Conservation (phyloP, 1,140 invertebrate genomes). For the Atta cephalotes region DNA sequence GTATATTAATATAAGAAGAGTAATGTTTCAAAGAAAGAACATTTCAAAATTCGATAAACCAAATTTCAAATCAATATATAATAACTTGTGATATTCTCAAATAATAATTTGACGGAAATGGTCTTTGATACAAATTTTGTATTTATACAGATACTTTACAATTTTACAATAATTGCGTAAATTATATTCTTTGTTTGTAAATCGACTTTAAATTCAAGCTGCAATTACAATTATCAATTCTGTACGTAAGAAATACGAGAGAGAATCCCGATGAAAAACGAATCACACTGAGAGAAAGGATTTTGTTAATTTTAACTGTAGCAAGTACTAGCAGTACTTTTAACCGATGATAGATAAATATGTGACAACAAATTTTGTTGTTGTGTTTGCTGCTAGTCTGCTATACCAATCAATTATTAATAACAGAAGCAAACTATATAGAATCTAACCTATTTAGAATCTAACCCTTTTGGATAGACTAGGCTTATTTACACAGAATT, state of each 20-base stretch:
- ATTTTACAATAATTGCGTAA: not conserved
- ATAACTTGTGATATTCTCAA: not conserved
- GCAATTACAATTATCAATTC: slow-evolving; percentile 12
- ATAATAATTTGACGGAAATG: not conserved
- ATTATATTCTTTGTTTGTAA: not conserved
- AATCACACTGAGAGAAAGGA: not conserved
- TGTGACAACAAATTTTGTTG: too few species aligned
- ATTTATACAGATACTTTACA: not conserved
- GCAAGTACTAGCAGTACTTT: too few species aligned
- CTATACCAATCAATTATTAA: too few species aligned
- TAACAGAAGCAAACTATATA: too few species aligned
- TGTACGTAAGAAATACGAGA: not conserved
- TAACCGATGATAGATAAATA: too few species aligned
- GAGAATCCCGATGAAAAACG: not conserved
- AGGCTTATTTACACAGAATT: too few species aligned
- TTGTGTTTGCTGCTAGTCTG: too few species aligned
- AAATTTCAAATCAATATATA: not conserved
- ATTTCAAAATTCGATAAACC: not conserved
- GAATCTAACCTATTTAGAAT: too few species aligned
- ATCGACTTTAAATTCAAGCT: not conserved
- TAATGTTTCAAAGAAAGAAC: not conserved
- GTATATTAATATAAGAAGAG: not conserved
- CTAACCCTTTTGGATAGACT: too few species aligned
- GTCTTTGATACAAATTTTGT: not conserved
- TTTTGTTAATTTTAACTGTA: too few species aligned